phyloP scores from a whole-genome alignment of 2,888 invertebrate species.

The Noctua fimbriata region DNA sequence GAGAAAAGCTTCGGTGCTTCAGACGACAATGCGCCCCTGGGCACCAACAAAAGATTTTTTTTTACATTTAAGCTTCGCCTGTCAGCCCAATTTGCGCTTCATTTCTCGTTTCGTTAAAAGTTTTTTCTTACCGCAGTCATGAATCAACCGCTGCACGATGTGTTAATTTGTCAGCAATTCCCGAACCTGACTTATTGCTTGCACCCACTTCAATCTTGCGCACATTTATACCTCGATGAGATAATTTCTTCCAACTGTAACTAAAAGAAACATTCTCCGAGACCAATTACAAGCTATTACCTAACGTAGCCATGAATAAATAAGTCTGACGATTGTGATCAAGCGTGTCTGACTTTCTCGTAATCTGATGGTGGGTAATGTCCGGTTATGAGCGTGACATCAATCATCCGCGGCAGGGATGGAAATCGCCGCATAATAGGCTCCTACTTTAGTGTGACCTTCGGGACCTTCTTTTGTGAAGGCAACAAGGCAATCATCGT shows the following conservation, averaged over 20 bases:
- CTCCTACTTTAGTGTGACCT: conserved; percentile 61
- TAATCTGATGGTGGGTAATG: conserved; percentile 60
- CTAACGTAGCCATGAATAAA: conserved; percentile 58
- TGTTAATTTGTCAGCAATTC: conserved; percentile 47
- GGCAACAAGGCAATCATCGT: conserved; percentile 26
- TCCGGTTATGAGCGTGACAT: conserved; percentile 61
- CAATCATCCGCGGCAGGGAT: conserved; percentile 65
- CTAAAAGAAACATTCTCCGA: conserved; percentile 53
- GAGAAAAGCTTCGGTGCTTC: conserved; percentile 4
- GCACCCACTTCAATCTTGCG: conserved; percentile 51
- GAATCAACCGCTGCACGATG: conserved; percentile 29
- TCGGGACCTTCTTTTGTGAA: conserved; percentile 51
- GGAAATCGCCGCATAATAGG: conserved; percentile 63
- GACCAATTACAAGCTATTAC: conserved; percentile 58
- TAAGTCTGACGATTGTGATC: conserved; percentile 55
- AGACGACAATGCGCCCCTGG: not conserved
- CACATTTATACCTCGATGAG: conserved; percentile 26
- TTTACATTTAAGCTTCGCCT: not conserved
- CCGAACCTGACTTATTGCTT: conserved; percentile 29
- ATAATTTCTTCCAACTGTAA: conserved; percentile 50
- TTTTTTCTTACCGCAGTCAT: conserved; percentile 22
- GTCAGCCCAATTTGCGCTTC: not conserved
- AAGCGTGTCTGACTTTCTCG: conserved; percentile 62
- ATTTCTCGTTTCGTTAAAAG: not conserved
- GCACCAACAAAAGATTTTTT: not conserved